Evolutionary conservation across 2,797 vertebrate genomes (phyloP), one percentile per base, ranked within the genome.

Genomic region (Limosa lapponica): DNA sequence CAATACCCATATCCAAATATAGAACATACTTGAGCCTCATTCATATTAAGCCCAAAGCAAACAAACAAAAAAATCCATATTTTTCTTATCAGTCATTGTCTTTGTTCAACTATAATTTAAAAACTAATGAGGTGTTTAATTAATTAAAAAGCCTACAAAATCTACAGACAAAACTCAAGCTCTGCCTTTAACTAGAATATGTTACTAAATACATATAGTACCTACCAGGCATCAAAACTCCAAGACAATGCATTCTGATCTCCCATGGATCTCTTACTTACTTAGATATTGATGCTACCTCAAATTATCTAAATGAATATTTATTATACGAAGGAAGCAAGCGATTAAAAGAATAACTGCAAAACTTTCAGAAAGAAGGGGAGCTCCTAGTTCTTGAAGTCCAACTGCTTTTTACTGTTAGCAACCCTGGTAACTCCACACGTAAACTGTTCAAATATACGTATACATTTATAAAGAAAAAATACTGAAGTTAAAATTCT

Each of bases 111-210:
- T 55, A 51, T 36, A 92, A 95, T 81, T 89, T 66, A 66, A 86
- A 87, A 93, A 72, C 36, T 73, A 95, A 93, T 75, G 79, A 96
- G 27, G 51, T 48, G 13, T 13, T 34, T 62, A 83, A 86, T 85
- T 91, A 89, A 85, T 55, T 78, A 12, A 93, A 92, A 85, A 73
- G 8, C 8, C 16, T 82, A 86, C 11, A 88, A 69, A 91, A 86
- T 54, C 46, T 65, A 58, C 22, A 69, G 58, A 59, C 9, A 87
- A 80, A 91, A 73, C 13, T 75, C 6, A 6, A 87, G n/a, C 8
- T 86, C 39, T 82, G 30, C 6, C 34, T 84, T 82, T 54, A 92
- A 82, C 8, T 64, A 58, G 16, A 79, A 20, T 55, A 64, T 4
- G 8, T 61, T 78, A 57, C 41, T 48, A 81, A 73, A 77, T n/a